phyloP scores from a whole-genome alignment of 2,888 invertebrate species.

The Stomorhina lunata region DNA sequence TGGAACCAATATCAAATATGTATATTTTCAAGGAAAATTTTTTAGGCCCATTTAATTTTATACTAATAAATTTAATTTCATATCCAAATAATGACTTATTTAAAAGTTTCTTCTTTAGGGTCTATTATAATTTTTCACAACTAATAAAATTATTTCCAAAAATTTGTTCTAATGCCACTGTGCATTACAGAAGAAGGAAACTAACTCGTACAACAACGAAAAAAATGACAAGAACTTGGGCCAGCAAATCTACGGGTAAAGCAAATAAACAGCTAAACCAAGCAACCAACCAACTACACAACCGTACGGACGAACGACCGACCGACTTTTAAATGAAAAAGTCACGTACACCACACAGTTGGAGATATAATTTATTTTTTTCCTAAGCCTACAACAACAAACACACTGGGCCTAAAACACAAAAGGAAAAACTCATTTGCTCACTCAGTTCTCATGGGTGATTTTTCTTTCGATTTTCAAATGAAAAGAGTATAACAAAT shows the following conservation, averaged over 20 bases:
- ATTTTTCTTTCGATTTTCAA: neutral
- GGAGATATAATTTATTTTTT: conserved; percentile 26
- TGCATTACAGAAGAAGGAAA: neutral
- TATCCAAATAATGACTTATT: too few species aligned
- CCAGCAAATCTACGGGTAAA: conserved; percentile 29
- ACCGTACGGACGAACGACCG: conserved; percentile 23
- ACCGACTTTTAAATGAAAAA: conserved; percentile 59
- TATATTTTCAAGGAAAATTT: too few species aligned
- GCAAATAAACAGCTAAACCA: neutral
- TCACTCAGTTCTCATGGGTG: conserved; percentile 43
- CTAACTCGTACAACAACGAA: conserved; percentile 19
- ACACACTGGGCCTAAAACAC: neutral
- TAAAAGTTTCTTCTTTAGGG: too few species aligned
- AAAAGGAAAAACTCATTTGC: conserved; percentile 26
- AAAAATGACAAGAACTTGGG: conserved; percentile 56
- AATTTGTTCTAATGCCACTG: too few species aligned
- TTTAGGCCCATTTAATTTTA: too few species aligned
- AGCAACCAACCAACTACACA: conserved; percentile 23
- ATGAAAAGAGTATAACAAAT: neutral
- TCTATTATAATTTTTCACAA: too few species aligned
- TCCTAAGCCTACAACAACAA: conserved; percentile 14
- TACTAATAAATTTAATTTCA: too few species aligned
- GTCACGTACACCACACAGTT: conserved; percentile 64
- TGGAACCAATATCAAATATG: too few species aligned
- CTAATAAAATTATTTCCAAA: too few species aligned